These are phyloP conservation scores for Leptobrachium ailaonicum DNA, from an alignment of 2,113 vertebrate species.

Conservation along the genomic window DNA sequence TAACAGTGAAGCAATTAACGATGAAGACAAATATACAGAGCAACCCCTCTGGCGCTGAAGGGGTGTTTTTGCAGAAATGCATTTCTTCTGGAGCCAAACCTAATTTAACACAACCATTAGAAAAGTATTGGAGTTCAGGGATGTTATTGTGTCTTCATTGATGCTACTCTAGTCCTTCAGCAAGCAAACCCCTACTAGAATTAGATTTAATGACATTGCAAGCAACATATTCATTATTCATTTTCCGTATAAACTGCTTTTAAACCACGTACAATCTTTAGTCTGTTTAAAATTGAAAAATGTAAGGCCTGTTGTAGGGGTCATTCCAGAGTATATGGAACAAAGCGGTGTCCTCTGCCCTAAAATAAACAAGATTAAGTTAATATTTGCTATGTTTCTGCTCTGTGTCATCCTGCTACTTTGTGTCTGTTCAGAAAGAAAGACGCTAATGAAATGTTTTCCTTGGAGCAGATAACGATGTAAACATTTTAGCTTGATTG, in stretches of 20 bases:
- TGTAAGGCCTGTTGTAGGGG: constrained; percentile 38
- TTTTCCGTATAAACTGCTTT: not conserved
- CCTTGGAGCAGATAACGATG: constrained; percentile 36
- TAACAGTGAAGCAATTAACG: no score
- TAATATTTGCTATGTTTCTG: constrained; percentile 63
- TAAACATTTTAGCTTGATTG: constrained; percentile 41
- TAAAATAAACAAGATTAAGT: constrained; percentile 63
- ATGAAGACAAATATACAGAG: no score
- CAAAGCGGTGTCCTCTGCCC: constrained; percentile 56
- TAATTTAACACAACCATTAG: no score
- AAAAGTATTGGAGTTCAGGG: no score
- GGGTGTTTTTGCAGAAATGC: no score
- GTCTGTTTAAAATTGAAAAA: not conserved
- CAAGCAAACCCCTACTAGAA: not conserved
- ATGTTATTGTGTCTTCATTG: no score
- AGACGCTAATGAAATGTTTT: constrained; percentile 65
- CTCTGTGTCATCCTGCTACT: constrained; percentile 59
- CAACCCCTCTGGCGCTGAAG: no score
- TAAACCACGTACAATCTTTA: not conserved
- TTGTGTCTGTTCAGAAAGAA: constrained; percentile 61
- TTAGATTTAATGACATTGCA: not conserved
- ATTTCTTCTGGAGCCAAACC: no score
- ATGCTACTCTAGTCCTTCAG: no score
- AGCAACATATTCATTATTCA: not conserved
- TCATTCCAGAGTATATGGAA: constrained; percentile 55